A percentile compares a stretch with the other conserved stretches of the same genome.
Conservation (phyloP, 2,113 vertebrate genomes). For the Calidris pugnax region DNA sequence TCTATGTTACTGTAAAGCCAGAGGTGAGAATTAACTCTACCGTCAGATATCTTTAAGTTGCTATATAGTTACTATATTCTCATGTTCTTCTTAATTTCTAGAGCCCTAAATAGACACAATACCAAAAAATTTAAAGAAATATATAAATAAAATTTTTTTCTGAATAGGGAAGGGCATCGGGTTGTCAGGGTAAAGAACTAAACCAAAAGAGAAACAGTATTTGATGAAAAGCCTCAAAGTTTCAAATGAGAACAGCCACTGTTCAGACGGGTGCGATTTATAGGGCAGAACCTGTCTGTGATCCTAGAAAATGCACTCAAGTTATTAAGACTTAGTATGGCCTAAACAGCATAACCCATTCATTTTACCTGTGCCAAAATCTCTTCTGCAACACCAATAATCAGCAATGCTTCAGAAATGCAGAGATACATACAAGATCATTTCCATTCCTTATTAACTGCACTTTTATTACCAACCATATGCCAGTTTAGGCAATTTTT, state of each 20-base stretch:
- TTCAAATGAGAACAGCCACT: background rate
- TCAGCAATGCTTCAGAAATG: background rate
- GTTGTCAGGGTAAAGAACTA: background rate
- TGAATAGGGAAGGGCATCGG: background rate
- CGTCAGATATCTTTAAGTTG: background rate
- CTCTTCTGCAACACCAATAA: background rate
- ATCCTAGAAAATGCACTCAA: background rate
- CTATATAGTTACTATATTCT: background rate
- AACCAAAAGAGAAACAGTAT: background rate
- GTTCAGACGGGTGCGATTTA: background rate
- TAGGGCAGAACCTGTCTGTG: background rate
- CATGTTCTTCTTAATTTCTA: background rate
- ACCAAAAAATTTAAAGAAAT: background rate
- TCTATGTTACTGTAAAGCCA: background rate
- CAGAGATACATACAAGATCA: background rate
- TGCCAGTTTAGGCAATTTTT: background rate
- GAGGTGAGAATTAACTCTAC: conserved; percentile 4
- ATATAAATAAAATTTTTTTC: background rate
- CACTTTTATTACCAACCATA: conserved; percentile 5
- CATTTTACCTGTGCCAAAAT: background rate
- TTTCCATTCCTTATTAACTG: background rate
- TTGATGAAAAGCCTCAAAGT: background rate
- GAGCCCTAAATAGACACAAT: background rate
- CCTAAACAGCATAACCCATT: background rate
- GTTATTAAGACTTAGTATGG: background rate